These are phyloP conservation scores for Limonius californicus DNA, from an alignment of 1,140 invertebrate genomes.

Conservation along the genomic window DNA sequence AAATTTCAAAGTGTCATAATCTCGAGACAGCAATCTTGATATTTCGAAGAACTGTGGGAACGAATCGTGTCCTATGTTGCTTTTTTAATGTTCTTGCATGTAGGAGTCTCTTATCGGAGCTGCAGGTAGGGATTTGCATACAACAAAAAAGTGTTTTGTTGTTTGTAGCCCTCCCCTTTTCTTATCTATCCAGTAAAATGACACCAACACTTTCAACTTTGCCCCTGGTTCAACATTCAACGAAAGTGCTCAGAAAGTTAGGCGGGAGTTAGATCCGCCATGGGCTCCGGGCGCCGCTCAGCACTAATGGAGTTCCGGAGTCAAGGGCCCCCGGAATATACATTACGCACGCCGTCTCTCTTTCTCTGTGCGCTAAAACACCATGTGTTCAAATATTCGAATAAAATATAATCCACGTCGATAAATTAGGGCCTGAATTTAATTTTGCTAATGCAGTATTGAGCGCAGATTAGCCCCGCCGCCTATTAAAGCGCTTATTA, in stretches of 20 bases:
- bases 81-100: too few species aligned
- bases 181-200: constrained; percentile 4
- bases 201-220: constrained; percentile 12
- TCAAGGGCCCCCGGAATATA: constrained; percentile 23
- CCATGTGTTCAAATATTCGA: constrained; percentile 39
- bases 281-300: constrained; percentile 20
- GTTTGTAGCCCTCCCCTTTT: neutral
- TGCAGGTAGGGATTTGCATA: too few species aligned
- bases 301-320: constrained; percentile 27
- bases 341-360: constrained; percentile 22
- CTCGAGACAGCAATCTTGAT: too few species aligned
- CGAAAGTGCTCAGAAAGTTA: neutral
- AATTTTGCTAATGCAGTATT: constrained; percentile 42
- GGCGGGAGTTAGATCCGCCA: constrained; percentile 15
- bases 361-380: constrained; percentile 21
- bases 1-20: too few species aligned
- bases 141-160: neutral
- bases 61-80: too few species aligned
- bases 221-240: constrained; percentile 6
- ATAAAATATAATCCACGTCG: constrained; percentile 41
- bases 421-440: constrained; percentile 42
- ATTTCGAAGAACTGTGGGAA: too few species aligned
- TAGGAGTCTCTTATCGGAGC: too few species aligned
- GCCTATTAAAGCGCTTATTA: constrained; percentile 40
- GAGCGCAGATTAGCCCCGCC: constrained; percentile 35